Conservation (phyloP, 37 sponge, comb jelly and placozoan genomes). For the Dysidea cf. avara region DNA sequence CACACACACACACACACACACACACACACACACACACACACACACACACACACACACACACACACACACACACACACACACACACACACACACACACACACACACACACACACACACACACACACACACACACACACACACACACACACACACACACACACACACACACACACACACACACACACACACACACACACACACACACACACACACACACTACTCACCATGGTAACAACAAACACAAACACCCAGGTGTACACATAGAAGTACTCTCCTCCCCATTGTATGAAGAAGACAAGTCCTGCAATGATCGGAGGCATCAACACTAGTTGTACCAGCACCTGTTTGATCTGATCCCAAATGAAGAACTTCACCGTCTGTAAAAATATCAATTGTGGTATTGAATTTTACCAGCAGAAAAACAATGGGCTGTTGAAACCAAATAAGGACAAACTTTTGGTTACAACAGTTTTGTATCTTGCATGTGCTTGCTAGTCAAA, state of each 20-base stretch:
- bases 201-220: too few relatives aligned
- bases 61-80: too few relatives aligned
- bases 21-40: too few relatives aligned
- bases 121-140: conserved; percentile 16
- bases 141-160: conserved; percentile 7
- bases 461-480: not conserved
- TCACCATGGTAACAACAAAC: conserved; percentile 51
- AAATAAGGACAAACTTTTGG: not conserved
- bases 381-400: not conserved
- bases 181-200: conserved; percentile 21
- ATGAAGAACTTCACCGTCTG: conserved; percentile 84
- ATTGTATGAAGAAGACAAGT: conserved; percentile 72
- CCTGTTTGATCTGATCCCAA: conserved; percentile 78
- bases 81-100: conserved; percentile 21
- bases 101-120: conserved; percentile 21
- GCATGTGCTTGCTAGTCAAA: not conserved
- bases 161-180: conserved; percentile 19
- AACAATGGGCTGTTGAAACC: not conserved
- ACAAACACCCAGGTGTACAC: conserved; percentile 91
- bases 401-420: not conserved
- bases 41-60: too few relatives aligned
- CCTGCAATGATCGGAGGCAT: conserved; percentile 35
- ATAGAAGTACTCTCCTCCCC: conserved; percentile 94
- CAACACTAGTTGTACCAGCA: conserved; percentile 54
- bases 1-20: too few relatives aligned